Conservation (phyloP, 2,888 invertebrate genomes). For the Sphaeridia pumilis region DNA sequence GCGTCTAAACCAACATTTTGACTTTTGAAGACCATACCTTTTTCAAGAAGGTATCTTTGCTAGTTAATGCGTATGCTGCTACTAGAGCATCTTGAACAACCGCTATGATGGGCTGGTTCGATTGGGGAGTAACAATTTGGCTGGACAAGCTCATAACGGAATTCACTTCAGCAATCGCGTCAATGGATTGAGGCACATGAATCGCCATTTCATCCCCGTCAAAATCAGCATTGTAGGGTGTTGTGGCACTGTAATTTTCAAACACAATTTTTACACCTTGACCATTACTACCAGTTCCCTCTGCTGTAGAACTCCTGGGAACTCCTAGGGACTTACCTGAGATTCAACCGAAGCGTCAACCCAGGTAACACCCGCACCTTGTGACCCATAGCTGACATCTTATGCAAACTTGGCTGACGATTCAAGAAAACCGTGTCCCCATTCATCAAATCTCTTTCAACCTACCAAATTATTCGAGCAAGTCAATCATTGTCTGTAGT, state of each 20-base stretch:
- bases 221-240: constrained; percentile 99
- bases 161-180: constrained; percentile 92
- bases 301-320: too few relatives aligned
- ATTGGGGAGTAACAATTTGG: constrained; percentile 97
- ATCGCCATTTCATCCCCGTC: constrained; percentile 99
- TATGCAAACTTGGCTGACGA: constrained; percentile 97
- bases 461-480: too few relatives aligned
- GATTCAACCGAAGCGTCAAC: constrained; percentile 98
- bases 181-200: constrained; percentile 96
- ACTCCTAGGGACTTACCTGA: too few relatives aligned
- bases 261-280: too few relatives aligned
- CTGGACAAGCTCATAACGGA: constrained; percentile 93
- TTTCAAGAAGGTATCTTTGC: constrained; percentile 82
- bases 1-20: not conserved
- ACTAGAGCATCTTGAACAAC: constrained; percentile 96
- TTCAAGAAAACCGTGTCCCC: constrained; percentile 98
- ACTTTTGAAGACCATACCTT: not conserved
- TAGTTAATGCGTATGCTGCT: constrained; percentile 97
- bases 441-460: constrained; percentile 93
- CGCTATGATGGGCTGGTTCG: constrained; percentile 99
- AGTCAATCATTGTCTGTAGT: too few relatives aligned
- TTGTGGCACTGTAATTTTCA: constrained; percentile 64
- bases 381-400: constrained; percentile 99
- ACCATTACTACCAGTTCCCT: not conserved
- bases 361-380: constrained; percentile 91